Percentiles rank a stretch among this genome's conserved stretches.
These are phyloP conservation scores for Micromesistius poutassou DNA, from an alignment of 2,797 vertebrate genomes.

Conservation along the genomic window DNA sequence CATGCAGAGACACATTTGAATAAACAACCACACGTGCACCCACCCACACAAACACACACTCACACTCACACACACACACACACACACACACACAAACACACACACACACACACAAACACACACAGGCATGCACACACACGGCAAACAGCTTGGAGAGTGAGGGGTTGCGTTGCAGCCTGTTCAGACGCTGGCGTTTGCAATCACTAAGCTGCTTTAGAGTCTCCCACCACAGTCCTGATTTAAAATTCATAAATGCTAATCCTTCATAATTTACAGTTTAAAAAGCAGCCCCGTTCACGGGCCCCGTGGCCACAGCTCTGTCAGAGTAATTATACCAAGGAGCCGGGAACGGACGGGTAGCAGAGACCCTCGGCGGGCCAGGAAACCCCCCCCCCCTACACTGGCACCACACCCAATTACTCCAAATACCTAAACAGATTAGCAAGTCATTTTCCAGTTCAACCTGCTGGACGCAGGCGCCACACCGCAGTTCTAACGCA, in stretches of 20 bases:
- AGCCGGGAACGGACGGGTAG: slow-evolving; percentile 98
- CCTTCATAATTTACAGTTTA: slow-evolving; percentile 99
- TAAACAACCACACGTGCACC: slow-evolving; percentile 51
- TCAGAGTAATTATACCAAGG: slow-evolving; percentile 99
- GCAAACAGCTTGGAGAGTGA: slow-evolving; percentile 71
- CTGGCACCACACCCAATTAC: slow-evolving; percentile 99
- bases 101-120: slow-evolving; percentile 19
- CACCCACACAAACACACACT: slow-evolving; percentile 33
- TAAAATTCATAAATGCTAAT: slow-evolving; percentile 99
- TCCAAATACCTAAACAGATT: slow-evolving; percentile 99
- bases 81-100: background rate
- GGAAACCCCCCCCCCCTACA: slow-evolving; percentile 94
- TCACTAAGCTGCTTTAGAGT: slow-evolving; percentile 99
- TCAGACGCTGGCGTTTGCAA: slow-evolving; percentile 92
- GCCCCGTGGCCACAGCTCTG: slow-evolving; percentile 99
- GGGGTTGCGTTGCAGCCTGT: slow-evolving; percentile 84
- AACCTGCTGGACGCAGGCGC: slow-evolving; percentile 96
- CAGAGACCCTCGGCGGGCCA: slow-evolving; percentile 98
- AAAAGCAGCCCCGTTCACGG: slow-evolving; percentile 98
- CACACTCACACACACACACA: slow-evolving; percentile 21
- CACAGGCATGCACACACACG: slow-evolving; percentile 22
- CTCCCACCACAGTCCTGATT: slow-evolving; percentile 99
- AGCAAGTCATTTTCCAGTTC: slow-evolving; percentile 98
- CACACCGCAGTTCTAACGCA: slow-evolving; percentile 88
- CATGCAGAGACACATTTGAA: slow-evolving; percentile 59